Evolutionary conservation across 1,140 invertebrate species (phyloP).

Genomic region (Pseudoatta argentina): DNA sequence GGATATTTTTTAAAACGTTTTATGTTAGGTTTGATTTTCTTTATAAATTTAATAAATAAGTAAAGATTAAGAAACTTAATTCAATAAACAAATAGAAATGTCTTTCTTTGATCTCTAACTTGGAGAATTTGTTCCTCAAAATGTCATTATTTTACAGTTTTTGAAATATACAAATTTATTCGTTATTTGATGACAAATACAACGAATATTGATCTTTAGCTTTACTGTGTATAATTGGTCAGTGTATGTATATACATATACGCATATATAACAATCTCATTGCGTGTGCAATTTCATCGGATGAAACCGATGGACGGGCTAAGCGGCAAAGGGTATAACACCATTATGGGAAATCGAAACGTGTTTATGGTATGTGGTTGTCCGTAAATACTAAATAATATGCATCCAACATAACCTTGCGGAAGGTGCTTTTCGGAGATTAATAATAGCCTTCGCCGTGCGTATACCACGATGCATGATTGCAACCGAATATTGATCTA

Average conservation of each 20-base stretch:
- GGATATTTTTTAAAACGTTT: not conserved
- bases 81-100: not conserved
- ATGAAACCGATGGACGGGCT: conserved; percentile 8
- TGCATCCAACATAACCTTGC: conserved; percentile 37
- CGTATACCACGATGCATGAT: conserved; percentile 34
- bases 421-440: conserved; percentile 46
- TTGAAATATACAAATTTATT: not conserved
- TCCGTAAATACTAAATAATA: conserved; percentile 70
- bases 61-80: not conserved
- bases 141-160: not conserved
- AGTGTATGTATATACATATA: not conserved
- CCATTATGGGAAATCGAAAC: conserved; percentile 76
- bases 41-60: conserved; percentile 13
- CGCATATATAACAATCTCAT: conserved; percentile 17
- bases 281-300: conserved; percentile 58
- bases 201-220: conserved; percentile 36
- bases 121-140: not conserved
- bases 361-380: conserved; percentile 74
- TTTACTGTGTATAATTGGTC: not conserved
- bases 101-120: not conserved
- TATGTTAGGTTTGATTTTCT: not conserved
- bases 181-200: not conserved
- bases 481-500: conserved; percentile 35
- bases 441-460: conserved; percentile 54
- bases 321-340: conserved; percentile 48